Evolutionary conservation across 2,113 vertebrate genomes (phyloP), one percentile per base, ranked within the genome.

Genomic region (Microcebus griseorufus): DNA sequence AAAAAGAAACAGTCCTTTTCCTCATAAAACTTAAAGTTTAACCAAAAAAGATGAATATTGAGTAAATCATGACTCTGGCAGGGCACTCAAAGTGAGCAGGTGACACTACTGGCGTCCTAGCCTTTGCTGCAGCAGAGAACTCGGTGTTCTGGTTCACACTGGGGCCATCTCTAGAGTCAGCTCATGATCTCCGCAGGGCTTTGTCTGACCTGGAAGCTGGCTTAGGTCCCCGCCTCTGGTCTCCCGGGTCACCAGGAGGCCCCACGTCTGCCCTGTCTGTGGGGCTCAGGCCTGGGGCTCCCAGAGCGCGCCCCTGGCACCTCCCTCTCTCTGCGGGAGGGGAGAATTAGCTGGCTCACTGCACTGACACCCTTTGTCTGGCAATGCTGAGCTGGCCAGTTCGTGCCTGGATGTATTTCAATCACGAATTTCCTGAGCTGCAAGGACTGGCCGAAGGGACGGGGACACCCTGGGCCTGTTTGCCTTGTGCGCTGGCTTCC

Each of bases 301-400:
- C 39, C 23, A 42, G 84, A 58, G 25, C 32, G n/a, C 5, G 64
- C 18, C 51, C 32, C 29, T 62, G 45, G 87, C 87, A 53, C 73
- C 60, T 58, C 62, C 23, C 29, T 39, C 27, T 4, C 51, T 79
- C 86, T 23, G 22, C 42, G 55, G 81, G 73, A 86, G 73, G 55
- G 62, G 90, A 85, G 90, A 90, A 92, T 84, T 82, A 23, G 3
- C 45, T 14, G 75, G 80, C 84, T 82, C 5, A 0, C 86, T 82
- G 83, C 70, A 48, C 48, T 14, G 62, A 90, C 69, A 58, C 9
- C 67, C 75, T 96, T 92, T 93, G 96, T 97, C 82, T 69, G 11
- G 64, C 83, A 34, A 2, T 92, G 94, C 96, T 96, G 97, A 97
- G 94, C n/a, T 60, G 51, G 92, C 79, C 79, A 70, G 90, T 96